Percentiles rank a stretch among this genome's conserved stretches.
These are phyloP conservation scores for Papilio helenus DNA, from an alignment of 1,140 invertebrate species.

Conservation along the genomic window DNA sequence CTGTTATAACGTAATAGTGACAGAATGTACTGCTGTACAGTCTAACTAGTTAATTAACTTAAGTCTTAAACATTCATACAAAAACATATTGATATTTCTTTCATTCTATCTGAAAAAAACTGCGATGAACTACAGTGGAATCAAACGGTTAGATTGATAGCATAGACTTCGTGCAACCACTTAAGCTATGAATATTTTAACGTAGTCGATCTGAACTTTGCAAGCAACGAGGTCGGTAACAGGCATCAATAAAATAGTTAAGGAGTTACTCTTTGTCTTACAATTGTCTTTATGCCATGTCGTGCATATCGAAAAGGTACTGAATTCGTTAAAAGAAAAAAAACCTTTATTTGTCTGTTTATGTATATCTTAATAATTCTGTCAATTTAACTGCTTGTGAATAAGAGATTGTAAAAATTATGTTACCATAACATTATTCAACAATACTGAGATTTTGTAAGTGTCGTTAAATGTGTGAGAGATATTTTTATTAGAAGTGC, in stretches of 20 bases:
- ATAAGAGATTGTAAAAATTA: too few species aligned
- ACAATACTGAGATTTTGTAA: too few species aligned
- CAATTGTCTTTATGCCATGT: not conserved
- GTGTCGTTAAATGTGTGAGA: not conserved
- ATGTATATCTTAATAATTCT: too few species aligned
- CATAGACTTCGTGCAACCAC: slow-evolving; percentile 3
- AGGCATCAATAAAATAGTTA: slow-evolving; percentile 6
- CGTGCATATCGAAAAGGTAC: not conserved
- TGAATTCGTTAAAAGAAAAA: too few species aligned
- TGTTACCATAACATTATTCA: too few species aligned
- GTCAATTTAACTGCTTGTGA: too few species aligned
- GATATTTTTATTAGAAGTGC: not conserved
- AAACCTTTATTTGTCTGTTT: too few species aligned
- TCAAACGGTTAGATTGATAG: not conserved
- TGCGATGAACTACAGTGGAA: not conserved
- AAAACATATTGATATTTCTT: not conserved
- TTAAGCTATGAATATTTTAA: slow-evolving; percentile 10
- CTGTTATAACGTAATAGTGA: slow-evolving; percentile 8
- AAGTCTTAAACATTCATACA: not conserved
- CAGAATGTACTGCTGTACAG: not conserved
- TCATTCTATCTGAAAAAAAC: not conserved
- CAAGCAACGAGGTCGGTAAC: not conserved
- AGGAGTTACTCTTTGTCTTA: not conserved
- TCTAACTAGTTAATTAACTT: not conserved
- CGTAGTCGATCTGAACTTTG: not conserved